Conservation (phyloP, 92 coral and sea anemone species). For the Chrysogorgia sp. region DNA sequence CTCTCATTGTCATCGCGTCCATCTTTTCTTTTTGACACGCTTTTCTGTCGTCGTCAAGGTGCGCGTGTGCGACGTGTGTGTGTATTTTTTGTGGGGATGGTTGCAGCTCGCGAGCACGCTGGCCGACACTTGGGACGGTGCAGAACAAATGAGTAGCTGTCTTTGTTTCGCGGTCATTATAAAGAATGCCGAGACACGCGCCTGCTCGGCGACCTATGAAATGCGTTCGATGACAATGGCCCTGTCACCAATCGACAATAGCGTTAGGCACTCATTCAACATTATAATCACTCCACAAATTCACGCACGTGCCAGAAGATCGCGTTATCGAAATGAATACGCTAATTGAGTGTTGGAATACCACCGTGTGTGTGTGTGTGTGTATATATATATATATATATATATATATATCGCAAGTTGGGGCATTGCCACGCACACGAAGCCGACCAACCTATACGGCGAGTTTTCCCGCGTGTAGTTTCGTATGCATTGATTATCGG, state of each 20-base stretch:
- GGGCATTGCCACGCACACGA: no score
- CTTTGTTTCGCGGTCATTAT: slow-evolving; percentile 36
- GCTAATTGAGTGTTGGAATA: neutral
- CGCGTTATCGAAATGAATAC: neutral
- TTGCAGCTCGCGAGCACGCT: neutral
- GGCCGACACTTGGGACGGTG: neutral
- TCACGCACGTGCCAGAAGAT: slow-evolving; percentile 24
- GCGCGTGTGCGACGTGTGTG: slow-evolving; percentile 16
- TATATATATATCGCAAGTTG: no score
- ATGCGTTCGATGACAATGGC: slow-evolving; percentile 21
- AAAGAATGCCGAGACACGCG: slow-evolving; percentile 21
- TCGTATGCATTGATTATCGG: no score
- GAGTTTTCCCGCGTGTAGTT: no score
- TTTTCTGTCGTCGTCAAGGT: neutral
- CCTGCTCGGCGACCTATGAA: slow-evolving; percentile 35
- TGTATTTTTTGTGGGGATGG: neutral
- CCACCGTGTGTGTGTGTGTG: no score
- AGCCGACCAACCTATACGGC: no score
- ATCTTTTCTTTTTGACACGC: neutral
- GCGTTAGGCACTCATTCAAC: slow-evolving; percentile 14
- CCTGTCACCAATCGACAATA: slow-evolving; percentile 29
- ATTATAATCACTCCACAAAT: neutral
- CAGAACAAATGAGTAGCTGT: slow-evolving; percentile 9
- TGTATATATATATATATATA: no score
- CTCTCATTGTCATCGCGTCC: slow-evolving; percentile 20